phyloP scores from a whole-genome alignment of 2,888 invertebrate genomes.

The Catocala sponsa region DNA sequence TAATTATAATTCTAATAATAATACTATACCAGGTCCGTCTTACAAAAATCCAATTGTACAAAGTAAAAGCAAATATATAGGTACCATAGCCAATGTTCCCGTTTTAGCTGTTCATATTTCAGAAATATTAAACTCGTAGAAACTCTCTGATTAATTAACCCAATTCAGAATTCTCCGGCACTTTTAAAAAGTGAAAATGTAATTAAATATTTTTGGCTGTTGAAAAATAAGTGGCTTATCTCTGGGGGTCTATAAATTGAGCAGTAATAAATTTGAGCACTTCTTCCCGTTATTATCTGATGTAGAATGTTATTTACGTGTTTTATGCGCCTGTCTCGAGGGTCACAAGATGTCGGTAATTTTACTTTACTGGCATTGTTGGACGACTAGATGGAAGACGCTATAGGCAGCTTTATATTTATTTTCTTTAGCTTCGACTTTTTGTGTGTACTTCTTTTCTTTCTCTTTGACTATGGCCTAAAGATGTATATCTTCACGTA shows the following conservation, averaged over 20 bases:
- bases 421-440: background rate
- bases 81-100: no score
- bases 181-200: conserved; percentile 10
- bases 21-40: no score
- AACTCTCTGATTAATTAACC: conserved; percentile 1
- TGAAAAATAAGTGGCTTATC: conserved; percentile 2
- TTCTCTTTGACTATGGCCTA: no score
- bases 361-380: background rate
- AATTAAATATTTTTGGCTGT: conserved; percentile 6
- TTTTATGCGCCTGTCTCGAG: conserved; percentile 2
- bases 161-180: conserved; percentile 4
- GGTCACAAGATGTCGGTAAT: conserved; percentile 3
- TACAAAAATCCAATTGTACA: no score
- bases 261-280: conserved; percentile 1
- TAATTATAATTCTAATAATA: no score
- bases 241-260: conserved; percentile 3
- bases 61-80: no score
- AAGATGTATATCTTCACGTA: no score
- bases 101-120: background rate
- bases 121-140: background rate
- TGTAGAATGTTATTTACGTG: background rate
- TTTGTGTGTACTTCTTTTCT: no score
- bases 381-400: background rate
- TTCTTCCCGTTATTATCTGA: background rate
- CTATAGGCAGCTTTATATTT: background rate